Base-by-base conservation (phyloP, 2,888 invertebrate genomes). In the Drosophila infuscata region DNA sequence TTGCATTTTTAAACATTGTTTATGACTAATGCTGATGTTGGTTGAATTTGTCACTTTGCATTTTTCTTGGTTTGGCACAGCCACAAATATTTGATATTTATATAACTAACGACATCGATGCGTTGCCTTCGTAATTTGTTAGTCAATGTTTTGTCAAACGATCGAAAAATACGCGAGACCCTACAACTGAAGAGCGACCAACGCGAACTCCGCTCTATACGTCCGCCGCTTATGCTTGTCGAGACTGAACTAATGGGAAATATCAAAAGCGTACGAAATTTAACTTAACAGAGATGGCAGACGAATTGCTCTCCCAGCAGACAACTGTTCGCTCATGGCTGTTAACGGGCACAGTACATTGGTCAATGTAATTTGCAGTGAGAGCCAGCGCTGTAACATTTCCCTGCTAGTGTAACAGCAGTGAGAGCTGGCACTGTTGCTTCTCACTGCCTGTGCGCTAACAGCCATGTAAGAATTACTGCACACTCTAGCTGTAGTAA, bases 161-260 rank as follows among this genome's bases (percentile, higher is more conserved):
- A 48, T 68, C 67, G 58, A 74, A 72, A 71, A 85, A 53, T 68
- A 71, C 84, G 71, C 87, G 73, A 70, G 38, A 38, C 71, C 62
- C 81, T 63, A 83, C 76, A 54, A 60, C 53, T 54, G 60, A 61
- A 49, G 15, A 53, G 32, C 67, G 59, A 11, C 54, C 9, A 38
- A 51, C 70, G 9, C 9, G 12, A 66, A 29, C 1, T 30, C 85
- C 85, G 64, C 58, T 8, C 15, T 0, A 57, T 3, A 83, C 84
- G 82, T 84, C 88, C 51, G 33, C 53, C 29, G 15, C 38, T 68
- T 38, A 53, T 67, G 70, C 51, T 70, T 56, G 72, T 79, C 72
- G 76, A 65, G 63, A 74, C 36, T 70, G 65, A 85, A 89, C 74
- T 88, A 69, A 49, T 69, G 83, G 76, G 79, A 79, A 64, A 62